These are phyloP conservation scores for Brachypalpus laphriformis DNA, from an alignment of 2,888 invertebrate genomes.

Conservation along the genomic window DNA sequence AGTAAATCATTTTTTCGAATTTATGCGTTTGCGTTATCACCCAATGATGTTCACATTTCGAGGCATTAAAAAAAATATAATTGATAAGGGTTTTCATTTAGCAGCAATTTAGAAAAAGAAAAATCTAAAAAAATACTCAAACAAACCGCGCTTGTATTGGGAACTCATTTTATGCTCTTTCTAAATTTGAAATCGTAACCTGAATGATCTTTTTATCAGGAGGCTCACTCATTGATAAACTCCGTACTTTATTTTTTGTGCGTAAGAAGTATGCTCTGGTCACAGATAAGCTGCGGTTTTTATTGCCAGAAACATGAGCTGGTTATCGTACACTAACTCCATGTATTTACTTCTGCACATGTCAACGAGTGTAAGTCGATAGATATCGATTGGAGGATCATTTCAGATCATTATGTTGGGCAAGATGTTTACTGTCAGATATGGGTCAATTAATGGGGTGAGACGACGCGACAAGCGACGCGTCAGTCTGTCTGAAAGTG, in stretches of 20 bases:
- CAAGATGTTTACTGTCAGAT: conserved; percentile 20
- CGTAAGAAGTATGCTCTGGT: not conserved
- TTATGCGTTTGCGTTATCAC: conserved; percentile 4
- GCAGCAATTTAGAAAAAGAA: not conserved
- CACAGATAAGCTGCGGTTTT: conserved; percentile 10
- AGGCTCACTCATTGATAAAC: conserved; percentile 34
- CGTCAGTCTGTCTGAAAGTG: not conserved
- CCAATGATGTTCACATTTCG: not conserved
- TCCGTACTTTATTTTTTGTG: not conserved
- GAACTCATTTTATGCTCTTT: not conserved
- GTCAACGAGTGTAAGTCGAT: conserved; percentile 10
- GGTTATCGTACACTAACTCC: conserved; percentile 31
- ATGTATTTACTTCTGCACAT: conserved; percentile 25
- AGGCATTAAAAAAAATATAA: not conserved
- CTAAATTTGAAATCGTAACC: conserved; percentile 17
- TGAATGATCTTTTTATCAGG: conserved; percentile 51
- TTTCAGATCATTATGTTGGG: not conserved
- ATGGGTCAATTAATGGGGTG: conserved; percentile 20
- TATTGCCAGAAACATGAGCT: not conserved
- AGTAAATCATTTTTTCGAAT: not conserved
- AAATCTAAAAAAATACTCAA: not conserved
- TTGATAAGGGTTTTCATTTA: not conserved
- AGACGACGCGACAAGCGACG: not conserved
- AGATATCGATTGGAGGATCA: not conserved
- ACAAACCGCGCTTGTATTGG: not conserved